Evolutionary conservation across 2,113 vertebrate species (phyloP).

Genomic region (Hemiprocne comata): DNA sequence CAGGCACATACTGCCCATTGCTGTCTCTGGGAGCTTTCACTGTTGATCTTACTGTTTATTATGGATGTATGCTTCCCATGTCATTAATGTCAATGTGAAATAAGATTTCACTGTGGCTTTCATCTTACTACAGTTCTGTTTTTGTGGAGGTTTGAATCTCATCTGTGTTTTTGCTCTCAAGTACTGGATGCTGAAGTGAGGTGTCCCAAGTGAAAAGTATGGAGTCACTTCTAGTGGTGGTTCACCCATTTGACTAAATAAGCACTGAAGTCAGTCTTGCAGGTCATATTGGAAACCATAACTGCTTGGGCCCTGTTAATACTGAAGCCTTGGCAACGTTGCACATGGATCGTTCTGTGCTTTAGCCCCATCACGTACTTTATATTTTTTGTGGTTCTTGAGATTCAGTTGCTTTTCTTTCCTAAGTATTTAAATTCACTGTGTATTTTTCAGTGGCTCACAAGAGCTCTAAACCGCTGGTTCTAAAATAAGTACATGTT

Average conservation of each 20-base stretch:
- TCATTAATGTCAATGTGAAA: neutral
- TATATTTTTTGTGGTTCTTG: neutral
- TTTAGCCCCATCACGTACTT: neutral
- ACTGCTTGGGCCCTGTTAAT: neutral
- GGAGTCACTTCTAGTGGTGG: fast-evolving
- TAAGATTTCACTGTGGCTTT: neutral
- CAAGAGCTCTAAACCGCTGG: neutral
- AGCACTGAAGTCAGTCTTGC: neutral
- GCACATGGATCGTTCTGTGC: neutral
- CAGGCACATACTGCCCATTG: neutral
- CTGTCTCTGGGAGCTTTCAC: neutral
- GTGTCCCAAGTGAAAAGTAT: neutral
- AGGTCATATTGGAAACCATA: neutral
- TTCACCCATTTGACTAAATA: neutral
- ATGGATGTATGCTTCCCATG: neutral
- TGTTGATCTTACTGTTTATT: neutral
- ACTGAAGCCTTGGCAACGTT: neutral
- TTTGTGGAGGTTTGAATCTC: neutral
- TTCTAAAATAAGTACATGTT: neutral
- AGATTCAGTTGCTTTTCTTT: neutral
- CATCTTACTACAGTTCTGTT: neutral
- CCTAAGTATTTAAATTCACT: neutral
- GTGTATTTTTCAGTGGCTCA: neutral
- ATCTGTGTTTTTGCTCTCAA: fast-evolving
- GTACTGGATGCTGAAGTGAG: neutral